These are phyloP conservation scores for Drosophila percnosoma DNA, from an alignment of 2,888 invertebrate species.

Conservation along the genomic window DNA sequence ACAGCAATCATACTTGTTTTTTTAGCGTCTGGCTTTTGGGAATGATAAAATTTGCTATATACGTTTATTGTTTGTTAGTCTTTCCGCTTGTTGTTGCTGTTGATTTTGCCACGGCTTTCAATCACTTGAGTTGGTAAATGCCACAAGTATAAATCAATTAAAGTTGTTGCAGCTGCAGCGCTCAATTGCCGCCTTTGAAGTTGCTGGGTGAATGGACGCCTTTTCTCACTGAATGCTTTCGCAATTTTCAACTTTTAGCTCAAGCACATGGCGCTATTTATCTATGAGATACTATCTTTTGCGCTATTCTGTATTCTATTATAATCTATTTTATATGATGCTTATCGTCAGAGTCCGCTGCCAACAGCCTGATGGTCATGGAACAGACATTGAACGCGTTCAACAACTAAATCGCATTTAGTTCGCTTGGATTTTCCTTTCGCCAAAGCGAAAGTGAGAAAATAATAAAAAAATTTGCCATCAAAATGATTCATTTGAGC, in stretches of 20 bases:
- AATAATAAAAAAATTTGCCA: conserved; percentile 31
- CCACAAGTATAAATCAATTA: conserved; percentile 70
- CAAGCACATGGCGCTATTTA: conserved; percentile 28
- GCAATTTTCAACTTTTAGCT: conserved; percentile 37
- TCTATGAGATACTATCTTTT: conserved; percentile 26
- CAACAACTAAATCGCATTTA: conserved; percentile 47
- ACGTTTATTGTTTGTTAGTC: conserved; percentile 27
- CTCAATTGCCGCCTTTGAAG: conserved; percentile 72
- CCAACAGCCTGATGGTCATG: conserved; percentile 49
- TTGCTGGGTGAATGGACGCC: conserved; percentile 26
- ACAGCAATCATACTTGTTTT: background rate
- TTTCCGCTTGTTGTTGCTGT: conserved; percentile 34
- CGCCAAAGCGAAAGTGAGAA: conserved; percentile 55
- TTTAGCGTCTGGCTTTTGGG: conserved; percentile 3
- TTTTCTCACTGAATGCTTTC: conserved; percentile 42
- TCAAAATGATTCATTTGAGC: conserved; percentile 68
- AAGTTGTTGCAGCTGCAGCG: conserved; percentile 69
- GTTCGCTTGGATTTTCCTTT: conserved; percentile 39
- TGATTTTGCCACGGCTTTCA: conserved; percentile 42
- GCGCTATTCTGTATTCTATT: background rate
- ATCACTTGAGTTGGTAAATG: conserved; percentile 59
- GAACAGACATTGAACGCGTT: conserved; percentile 70
- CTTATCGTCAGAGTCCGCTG: conserved; percentile 16
- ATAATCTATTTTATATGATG: background rate
- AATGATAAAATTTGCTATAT: conserved; percentile 21